A percentile compares a stretch with the other conserved stretches of the same genome.
Evolutionary conservation across 2,888 invertebrate species (phyloP).

Genomic region (Sycophila texana): DNA sequence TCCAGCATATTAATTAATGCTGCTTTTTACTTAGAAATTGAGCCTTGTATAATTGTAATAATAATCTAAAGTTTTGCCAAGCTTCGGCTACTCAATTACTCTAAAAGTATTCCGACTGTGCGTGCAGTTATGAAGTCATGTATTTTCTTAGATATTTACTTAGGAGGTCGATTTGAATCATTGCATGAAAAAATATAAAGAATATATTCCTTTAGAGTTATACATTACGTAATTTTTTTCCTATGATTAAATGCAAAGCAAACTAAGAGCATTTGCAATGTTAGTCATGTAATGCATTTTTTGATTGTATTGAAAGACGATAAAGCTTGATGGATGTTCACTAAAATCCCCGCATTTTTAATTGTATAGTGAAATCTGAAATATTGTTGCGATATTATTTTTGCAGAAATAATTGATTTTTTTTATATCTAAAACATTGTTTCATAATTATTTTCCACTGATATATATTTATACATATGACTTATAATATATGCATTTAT

Average conservation of each 20-base stretch:
- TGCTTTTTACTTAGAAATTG: background rate
- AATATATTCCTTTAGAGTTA: too few species aligned
- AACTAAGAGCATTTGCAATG: too few species aligned
- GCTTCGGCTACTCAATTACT: constrained; percentile 42
- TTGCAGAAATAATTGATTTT: constrained; percentile 3
- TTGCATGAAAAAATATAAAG: too few species aligned
- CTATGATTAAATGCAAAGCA: too few species aligned
- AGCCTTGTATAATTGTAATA: constrained; percentile 15
- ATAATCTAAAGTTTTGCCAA: constrained; percentile 45
- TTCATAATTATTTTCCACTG: constrained; percentile 18
- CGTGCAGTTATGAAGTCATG: constrained; percentile 57
- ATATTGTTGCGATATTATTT: background rate
- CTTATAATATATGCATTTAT: constrained; percentile 15
- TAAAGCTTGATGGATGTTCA: background rate
- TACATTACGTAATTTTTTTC: too few species aligned
- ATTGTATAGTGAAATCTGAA: background rate
- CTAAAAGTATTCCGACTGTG: constrained; percentile 60
- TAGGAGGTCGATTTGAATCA: constrained; percentile 1
- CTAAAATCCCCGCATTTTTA: background rate
- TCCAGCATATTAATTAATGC: constrained; percentile 4
- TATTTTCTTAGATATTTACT: constrained; percentile 21
- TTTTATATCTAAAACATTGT: constrained; percentile 1
- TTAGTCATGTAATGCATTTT: too few species aligned
- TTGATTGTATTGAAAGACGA: too few species aligned
- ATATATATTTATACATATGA: constrained; percentile 6